Evolutionary conservation across 1,140 invertebrate species (phyloP).

Genomic region (Bemisia tabaci): DNA sequence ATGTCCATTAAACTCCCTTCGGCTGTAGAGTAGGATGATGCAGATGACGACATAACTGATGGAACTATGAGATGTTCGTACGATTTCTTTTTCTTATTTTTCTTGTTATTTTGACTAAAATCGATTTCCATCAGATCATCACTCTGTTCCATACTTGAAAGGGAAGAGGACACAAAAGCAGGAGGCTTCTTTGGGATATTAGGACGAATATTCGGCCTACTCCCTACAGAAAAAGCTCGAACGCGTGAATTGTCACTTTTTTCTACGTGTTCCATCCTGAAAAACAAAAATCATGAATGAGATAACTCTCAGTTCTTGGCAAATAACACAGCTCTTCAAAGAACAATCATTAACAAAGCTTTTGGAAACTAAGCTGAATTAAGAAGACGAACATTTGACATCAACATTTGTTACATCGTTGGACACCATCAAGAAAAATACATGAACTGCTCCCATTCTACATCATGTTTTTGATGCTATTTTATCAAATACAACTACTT

Average conservation of each 20-base stretch:
- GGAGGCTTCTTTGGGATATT: slow-evolving; percentile 8
- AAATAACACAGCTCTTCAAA: background rate
- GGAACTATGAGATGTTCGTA: slow-evolving; percentile 19
- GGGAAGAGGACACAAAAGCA: slow-evolving; percentile 36
- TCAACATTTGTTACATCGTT: background rate
- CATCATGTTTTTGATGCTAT: too few relatives aligned
- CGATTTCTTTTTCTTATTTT: background rate
- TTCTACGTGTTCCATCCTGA: slow-evolving; percentile 32
- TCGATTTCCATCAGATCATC: slow-evolving; percentile 70
- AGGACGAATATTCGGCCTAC: slow-evolving; percentile 9
- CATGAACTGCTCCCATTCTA: too few relatives aligned
- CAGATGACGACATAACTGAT: slow-evolving; percentile 12
- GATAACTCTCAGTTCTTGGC: background rate
- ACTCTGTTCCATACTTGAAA: slow-evolving; percentile 48
- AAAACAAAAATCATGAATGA: slow-evolving; percentile 15
- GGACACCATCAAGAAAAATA: too few relatives aligned
- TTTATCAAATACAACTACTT: too few relatives aligned
- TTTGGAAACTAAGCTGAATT: background rate
- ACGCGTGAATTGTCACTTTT: slow-evolving; percentile 32
- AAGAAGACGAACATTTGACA: background rate
- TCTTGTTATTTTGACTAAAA: slow-evolving; percentile 36
- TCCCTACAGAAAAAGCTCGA: slow-evolving; percentile 52
- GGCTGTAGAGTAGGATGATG: slow-evolving; percentile 21
- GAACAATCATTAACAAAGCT: background rate
- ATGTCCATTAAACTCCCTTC: slow-evolving; percentile 22